Evolutionary conservation across 2,888 invertebrate genomes (phyloP).

Genomic region (Callyntrura sp.): DNA sequence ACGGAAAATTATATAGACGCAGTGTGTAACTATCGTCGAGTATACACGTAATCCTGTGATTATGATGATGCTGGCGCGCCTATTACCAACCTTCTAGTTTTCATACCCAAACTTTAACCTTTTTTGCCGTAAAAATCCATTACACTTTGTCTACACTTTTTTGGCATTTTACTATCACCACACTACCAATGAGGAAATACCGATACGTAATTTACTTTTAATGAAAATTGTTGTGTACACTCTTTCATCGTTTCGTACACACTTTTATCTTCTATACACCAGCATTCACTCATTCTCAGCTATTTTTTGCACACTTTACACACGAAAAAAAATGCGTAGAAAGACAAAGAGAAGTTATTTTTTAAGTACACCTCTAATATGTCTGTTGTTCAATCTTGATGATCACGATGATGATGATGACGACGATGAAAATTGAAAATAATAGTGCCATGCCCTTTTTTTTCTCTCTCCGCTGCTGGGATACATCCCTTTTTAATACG

Average conservation of each 20-base stretch:
- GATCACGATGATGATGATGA: too few relatives aligned
- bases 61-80: too few relatives aligned
- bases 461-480: neutral
- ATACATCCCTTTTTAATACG: too few relatives aligned
- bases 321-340: neutral
- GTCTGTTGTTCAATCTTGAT: neutral
- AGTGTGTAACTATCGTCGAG: neutral
- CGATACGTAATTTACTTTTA: constrained; percentile 22
- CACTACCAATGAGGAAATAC: constrained; percentile 39
- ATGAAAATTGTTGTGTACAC: neutral
- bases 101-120: too few relatives aligned
- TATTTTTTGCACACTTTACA: neutral
- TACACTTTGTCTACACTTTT: neutral
- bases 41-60: neutral
- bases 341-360: constrained; percentile 28
- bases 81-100: too few relatives aligned
- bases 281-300: neutral
- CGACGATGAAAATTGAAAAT: too few relatives aligned
- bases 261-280: neutral
- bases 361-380: neutral
- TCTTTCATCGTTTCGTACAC: neutral
- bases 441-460: constrained; percentile 46
- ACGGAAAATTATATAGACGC: neutral
- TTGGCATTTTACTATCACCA: neutral
- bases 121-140: neutral